phyloP scores from a whole-genome alignment of 2,888 invertebrate genomes.

The Celastrina argiolus region DNA sequence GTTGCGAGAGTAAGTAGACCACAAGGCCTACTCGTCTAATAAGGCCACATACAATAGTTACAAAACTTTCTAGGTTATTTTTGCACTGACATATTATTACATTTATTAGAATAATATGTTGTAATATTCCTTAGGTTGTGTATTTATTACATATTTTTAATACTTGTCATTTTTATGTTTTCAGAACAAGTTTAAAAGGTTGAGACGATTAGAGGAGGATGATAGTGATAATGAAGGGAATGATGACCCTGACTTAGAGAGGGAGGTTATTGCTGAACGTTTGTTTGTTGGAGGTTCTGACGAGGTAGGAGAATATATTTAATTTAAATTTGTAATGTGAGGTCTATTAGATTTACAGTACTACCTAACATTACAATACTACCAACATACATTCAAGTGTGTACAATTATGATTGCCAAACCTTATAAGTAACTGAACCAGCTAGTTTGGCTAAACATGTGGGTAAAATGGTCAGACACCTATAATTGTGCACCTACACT shows the following conservation, averaged over 20 bases:
- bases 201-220: conserved; percentile 90
- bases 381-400: no score
- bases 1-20: conserved; percentile 85
- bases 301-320: conserved; percentile 59
- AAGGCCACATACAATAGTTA: background rate
- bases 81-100: background rate
- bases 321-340: no score
- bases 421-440: no score
- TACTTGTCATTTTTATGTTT: conserved; percentile 27
- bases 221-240: conserved; percentile 93
- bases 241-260: conserved; percentile 86
- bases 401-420: no score
- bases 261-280: conserved; percentile 93
- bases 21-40: background rate
- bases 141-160: background rate
- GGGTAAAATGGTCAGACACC: no score
- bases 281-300: conserved; percentile 90
- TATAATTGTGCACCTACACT: no score
- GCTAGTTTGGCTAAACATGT: no score
- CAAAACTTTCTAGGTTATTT: background rate
- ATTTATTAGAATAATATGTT: background rate
- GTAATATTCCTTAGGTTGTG: no score
- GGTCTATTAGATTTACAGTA: no score
- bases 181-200: conserved; percentile 91
- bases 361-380: no score